phyloP scores from a whole-genome alignment of 2,797 vertebrate species.

The Macrochelys suwanniensis region DNA sequence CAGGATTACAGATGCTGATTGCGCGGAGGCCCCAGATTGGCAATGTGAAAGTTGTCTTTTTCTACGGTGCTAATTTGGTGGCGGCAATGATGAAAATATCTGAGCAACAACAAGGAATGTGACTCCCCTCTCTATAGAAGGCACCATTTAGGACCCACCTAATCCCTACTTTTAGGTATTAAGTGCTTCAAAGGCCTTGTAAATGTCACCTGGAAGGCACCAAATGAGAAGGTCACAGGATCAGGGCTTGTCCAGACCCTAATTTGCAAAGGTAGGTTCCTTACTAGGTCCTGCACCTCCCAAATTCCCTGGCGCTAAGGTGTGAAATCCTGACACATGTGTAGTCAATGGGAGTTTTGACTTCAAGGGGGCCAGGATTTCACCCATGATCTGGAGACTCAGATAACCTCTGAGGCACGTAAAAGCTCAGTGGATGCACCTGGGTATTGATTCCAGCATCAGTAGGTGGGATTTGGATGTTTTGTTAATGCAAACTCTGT shows the following conservation, averaged over 20 bases:
- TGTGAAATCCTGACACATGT: not conserved
- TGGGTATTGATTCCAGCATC: not conserved
- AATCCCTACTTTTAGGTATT: not conserved
- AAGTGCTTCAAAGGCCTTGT: not conserved
- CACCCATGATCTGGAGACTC: not conserved
- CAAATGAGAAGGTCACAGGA: fast-evolving
- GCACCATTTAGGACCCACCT: fast-evolving
- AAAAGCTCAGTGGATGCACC: not conserved
- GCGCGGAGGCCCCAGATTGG: not conserved
- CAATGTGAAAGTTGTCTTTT: fast-evolving
- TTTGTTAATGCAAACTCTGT: not conserved
- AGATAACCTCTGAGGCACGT: not conserved
- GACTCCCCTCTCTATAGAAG: not conserved
- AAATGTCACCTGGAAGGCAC: not conserved
- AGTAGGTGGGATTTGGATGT: not conserved
- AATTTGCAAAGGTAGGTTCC: not conserved
- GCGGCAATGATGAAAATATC: fast-evolving
- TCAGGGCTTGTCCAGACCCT: not conserved
- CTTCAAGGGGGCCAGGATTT: not conserved
- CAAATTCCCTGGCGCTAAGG: not conserved
- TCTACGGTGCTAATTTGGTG: not conserved
- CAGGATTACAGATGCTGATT: not conserved
- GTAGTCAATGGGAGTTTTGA: not conserved
- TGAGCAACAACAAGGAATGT: fast-evolving
- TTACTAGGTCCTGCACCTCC: not conserved